These are phyloP conservation scores for Allygus modestus DNA, from an alignment of 2,888 invertebrate genomes.

Conservation along the genomic window DNA sequence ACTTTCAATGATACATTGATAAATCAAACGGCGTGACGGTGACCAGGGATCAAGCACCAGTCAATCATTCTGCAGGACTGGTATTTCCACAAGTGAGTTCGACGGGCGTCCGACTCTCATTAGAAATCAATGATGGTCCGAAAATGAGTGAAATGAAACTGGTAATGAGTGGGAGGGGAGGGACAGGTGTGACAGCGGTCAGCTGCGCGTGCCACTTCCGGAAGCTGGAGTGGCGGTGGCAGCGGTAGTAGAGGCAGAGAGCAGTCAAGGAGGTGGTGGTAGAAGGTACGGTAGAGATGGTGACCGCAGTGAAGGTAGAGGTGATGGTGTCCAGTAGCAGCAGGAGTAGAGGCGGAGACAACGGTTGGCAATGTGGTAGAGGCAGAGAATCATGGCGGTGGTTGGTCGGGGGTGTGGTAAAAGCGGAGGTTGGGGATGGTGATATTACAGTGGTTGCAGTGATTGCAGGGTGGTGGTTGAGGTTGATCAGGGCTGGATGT, in stretches of 20 bases:
- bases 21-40: too few relatives aligned
- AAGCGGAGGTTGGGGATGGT: too few relatives aligned
- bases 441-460: too few relatives aligned
- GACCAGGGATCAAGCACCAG: not conserved
- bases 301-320: not conserved
- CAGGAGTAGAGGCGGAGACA: not conserved
- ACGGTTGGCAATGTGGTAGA: not conserved
- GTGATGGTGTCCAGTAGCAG: not conserved
- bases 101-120: constrained; percentile 28
- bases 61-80: constrained; percentile 11
- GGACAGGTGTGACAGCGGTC: constrained; percentile 34
- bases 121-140: constrained; percentile 53
- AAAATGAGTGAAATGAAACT: constrained; percentile 51
- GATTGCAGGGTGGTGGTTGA: not conserved
- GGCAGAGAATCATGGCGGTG: not conserved
- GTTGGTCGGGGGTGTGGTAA: not conserved
- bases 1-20: too few relatives aligned
- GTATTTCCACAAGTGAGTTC: constrained; percentile 28
- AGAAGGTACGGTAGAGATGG: not conserved
- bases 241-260: not conserved
- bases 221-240: not conserved
- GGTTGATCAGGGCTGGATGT: not conserved
- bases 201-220: constrained; percentile 10
- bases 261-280: not conserved
- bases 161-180: constrained; percentile 43